These are phyloP conservation scores for Emydocephalus ijimae DNA, from an alignment of 2,113 vertebrate genomes.

Conservation along the genomic window DNA sequence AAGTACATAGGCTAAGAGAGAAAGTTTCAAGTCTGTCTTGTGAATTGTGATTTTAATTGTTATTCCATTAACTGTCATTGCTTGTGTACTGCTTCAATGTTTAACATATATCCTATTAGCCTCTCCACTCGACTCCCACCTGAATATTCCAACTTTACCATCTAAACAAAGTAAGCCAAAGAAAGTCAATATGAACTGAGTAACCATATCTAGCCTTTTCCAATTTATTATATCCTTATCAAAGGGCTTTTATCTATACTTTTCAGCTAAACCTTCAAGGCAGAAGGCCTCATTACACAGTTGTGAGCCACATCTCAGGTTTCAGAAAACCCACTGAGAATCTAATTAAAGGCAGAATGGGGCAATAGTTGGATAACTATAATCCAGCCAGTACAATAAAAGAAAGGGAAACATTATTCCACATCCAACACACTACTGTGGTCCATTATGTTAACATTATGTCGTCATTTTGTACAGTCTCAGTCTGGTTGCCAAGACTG, in stretches of 20 bases:
- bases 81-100: not conserved
- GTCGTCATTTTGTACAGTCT: slow-evolving; percentile 1
- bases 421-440: slow-evolving; percentile 19
- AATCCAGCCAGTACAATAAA: slow-evolving; percentile 17
- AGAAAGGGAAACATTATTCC: not conserved
- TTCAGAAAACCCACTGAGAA: not conserved
- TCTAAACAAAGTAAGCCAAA: not conserved
- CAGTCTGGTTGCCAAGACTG: not conserved
- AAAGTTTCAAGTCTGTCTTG: not conserved
- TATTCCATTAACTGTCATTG: not conserved
- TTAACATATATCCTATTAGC: not conserved
- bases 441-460: slow-evolving; percentile 26
- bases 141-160: not conserved
- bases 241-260: slow-evolving; percentile 18
- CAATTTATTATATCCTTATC: not conserved
- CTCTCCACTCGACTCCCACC: not conserved
- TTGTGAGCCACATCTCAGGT: slow-evolving; percentile 31
- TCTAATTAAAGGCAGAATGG: slow-evolving; percentile 49
- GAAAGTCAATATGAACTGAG: slow-evolving; percentile 18
- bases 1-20: not conserved
- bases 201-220: not conserved
- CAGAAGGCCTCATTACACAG: slow-evolving; percentile 38
- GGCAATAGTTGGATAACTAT: slow-evolving; percentile 35
- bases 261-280: slow-evolving; percentile 15
- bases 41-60: not conserved